A percentile compares a stretch with the other conserved stretches of the same genome.
phyloP scores from a whole-genome alignment of 2,113 vertebrate species.

The Cygnus atratus region DNA sequence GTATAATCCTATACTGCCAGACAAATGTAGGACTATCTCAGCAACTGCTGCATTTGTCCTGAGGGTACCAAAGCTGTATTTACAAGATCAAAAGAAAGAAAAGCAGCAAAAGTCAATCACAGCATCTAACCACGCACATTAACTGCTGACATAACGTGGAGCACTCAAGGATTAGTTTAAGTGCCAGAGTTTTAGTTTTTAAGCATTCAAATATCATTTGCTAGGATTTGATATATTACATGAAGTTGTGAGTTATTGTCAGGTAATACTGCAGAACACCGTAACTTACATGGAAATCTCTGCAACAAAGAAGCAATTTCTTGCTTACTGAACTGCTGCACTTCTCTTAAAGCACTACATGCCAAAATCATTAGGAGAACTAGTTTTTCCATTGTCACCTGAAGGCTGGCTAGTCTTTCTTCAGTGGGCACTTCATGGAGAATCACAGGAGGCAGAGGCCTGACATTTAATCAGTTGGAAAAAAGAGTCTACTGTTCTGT shows the following conservation, averaged over 20 bases:
- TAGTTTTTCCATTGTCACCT: background rate
- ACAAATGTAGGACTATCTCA: background rate
- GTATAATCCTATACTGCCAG: background rate
- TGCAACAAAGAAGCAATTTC: background rate
- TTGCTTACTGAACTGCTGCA: background rate
- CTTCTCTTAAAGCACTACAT: background rate
- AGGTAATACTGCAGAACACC: background rate
- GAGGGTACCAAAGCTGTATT: background rate
- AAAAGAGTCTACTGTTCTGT: background rate
- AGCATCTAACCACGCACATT: background rate
- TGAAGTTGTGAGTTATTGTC: background rate
- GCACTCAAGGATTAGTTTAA: background rate
- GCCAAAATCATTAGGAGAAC: background rate
- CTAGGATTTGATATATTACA: background rate
- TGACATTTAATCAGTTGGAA: background rate
- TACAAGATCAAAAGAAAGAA: background rate
- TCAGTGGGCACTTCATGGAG: background rate
- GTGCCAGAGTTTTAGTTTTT: background rate
- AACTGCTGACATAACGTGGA: background rate
- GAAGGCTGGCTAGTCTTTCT: background rate
- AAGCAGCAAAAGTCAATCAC: background rate
- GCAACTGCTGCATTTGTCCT: background rate
- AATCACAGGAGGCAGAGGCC: background rate
- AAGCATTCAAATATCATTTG: background rate
- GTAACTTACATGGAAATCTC: background rate